Percentiles rank a stretch among this genome's conserved stretches.
Conservation (phyloP, 2,888 invertebrate genomes). For the Neoscelio sp. region DNA sequence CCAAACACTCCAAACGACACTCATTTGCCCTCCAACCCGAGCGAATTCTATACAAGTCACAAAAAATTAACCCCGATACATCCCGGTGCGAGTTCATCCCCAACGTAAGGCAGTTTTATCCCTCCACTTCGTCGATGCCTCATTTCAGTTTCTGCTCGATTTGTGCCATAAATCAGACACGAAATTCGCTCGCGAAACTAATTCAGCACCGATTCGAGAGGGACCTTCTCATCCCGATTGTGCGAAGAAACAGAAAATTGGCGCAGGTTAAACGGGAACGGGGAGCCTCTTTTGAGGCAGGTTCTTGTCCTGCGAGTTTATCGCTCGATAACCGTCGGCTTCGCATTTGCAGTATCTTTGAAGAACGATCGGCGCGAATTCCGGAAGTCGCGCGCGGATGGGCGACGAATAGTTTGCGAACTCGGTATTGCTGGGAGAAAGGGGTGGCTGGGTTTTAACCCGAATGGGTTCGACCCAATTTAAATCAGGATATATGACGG, state of each 20-base stretch:
- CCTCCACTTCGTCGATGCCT: background rate
- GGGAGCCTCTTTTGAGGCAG: background rate
- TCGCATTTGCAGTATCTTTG: slow-evolving; percentile 65
- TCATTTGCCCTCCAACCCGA: slow-evolving; percentile 4
- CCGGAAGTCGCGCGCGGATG: slow-evolving; percentile 59
- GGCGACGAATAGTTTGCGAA: slow-evolving; percentile 73
- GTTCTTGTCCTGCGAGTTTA: slow-evolving; percentile 43
- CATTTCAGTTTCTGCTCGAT: background rate
- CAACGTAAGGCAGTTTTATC: slow-evolving; percentile 22
- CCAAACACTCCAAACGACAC: slow-evolving; percentile 36
- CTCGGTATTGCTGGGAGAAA: slow-evolving; percentile 60
- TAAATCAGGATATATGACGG: slow-evolving; percentile 77
- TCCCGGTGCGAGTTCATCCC: no score
- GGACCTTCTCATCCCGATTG: background rate
- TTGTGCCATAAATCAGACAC: slow-evolving; percentile 37
- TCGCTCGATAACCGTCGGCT: slow-evolving; percentile 55
- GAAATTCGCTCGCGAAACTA: slow-evolving; percentile 11
- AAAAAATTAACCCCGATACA: slow-evolving; percentile 10
- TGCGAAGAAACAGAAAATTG: slow-evolving; percentile 43
- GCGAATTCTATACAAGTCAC: background rate
- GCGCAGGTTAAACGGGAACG: background rate
- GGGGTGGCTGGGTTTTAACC: slow-evolving; percentile 2
- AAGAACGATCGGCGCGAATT: slow-evolving; percentile 66
- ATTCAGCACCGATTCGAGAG: background rate
- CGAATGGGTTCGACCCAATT: slow-evolving; percentile 73